Evolutionary conservation across 2,888 invertebrate genomes (phyloP).

Genomic region (Eilema caniola): DNA sequence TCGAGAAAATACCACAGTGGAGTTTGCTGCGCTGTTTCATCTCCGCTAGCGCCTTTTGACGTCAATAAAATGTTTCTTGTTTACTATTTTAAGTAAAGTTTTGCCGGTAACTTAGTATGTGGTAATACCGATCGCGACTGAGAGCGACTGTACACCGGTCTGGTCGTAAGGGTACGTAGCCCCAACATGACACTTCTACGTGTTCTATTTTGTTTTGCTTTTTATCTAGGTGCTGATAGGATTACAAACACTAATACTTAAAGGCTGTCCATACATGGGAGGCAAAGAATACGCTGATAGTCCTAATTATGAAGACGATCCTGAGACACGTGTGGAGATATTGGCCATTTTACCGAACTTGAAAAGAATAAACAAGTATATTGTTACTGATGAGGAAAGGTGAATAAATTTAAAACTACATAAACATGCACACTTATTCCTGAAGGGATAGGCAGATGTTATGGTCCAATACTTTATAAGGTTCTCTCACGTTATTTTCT

Average conservation of each 20-base stretch:
- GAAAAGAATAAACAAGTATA: conserved; percentile 85
- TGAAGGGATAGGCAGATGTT: background rate
- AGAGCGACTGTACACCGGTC: too few species aligned
- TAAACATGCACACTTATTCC: too few species aligned
- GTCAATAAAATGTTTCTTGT: too few species aligned
- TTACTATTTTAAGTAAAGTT: background rate
- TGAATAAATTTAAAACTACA: conserved; percentile 43
- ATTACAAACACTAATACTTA: conserved; percentile 82
- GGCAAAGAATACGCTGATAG: conserved; percentile 62
- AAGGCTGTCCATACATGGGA: conserved; percentile 86
- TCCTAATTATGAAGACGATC: conserved; percentile 68
- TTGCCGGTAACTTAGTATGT: background rate
- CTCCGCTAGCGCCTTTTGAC: too few species aligned
- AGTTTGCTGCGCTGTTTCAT: too few species aligned
- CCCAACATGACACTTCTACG: too few species aligned
- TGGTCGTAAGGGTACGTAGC: too few species aligned
- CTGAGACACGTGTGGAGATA: conserved; percentile 76
- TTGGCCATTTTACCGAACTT: conserved; percentile 83
- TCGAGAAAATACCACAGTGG: too few species aligned
- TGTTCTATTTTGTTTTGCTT: background rate
- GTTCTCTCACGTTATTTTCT: background rate
- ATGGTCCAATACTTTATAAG: background rate
- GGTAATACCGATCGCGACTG: too few species aligned
- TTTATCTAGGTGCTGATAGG: conserved; percentile 69
- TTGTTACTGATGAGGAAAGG: conserved; percentile 82